These are phyloP conservation scores for Brachynemurus nebulosus DNA, from an alignment of 2,888 invertebrate genomes.

Conservation along the genomic window DNA sequence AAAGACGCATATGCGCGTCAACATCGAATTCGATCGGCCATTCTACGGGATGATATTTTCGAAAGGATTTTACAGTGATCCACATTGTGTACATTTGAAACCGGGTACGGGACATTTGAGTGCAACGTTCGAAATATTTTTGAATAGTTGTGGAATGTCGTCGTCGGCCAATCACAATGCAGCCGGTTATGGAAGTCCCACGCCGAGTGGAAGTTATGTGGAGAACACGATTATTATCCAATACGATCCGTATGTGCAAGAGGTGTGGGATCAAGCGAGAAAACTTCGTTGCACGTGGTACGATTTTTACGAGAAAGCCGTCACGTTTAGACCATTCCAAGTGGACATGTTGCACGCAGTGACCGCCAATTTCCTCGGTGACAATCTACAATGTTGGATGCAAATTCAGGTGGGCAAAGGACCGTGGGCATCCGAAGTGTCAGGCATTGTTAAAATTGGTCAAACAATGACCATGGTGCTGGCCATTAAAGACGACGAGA, in stretches of 20 bases:
- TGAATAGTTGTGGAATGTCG: conserved; percentile 88
- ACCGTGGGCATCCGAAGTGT: conserved; percentile 94
- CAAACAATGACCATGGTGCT: conserved; percentile 96
- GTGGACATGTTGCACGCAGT: conserved; percentile 92
- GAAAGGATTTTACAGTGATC: conserved; percentile 84
- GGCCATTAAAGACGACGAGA: conserved; percentile 90
- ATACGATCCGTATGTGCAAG: conserved; percentile 88
- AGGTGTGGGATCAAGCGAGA: conserved; percentile 91
- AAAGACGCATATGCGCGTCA: conserved; percentile 90
- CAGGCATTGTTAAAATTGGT: conserved; percentile 89
- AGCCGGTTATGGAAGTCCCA: conserved; percentile 46
- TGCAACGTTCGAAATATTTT: conserved; percentile 85
- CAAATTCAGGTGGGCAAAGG: conserved; percentile 94
- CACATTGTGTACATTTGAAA: conserved; percentile 82
- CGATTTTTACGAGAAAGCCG: conserved; percentile 90
- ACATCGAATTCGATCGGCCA: conserved; percentile 87
- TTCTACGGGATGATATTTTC: conserved; percentile 95
- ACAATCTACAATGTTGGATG: conserved; percentile 95
- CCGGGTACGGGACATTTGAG: conserved; percentile 83
- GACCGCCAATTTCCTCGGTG: conserved; percentile 88
- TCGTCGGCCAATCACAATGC: conserved; percentile 84
- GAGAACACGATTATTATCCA: conserved; percentile 92
- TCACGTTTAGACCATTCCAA: conserved; percentile 89
- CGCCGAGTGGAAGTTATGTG: conserved; percentile 84
- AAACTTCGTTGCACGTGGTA: conserved; percentile 91